A percentile compares a stretch with the other conserved stretches of the same genome.
Evolutionary conservation across 2,888 invertebrate species (phyloP).

Genomic region (Pristionchus exspectatus): DNA sequence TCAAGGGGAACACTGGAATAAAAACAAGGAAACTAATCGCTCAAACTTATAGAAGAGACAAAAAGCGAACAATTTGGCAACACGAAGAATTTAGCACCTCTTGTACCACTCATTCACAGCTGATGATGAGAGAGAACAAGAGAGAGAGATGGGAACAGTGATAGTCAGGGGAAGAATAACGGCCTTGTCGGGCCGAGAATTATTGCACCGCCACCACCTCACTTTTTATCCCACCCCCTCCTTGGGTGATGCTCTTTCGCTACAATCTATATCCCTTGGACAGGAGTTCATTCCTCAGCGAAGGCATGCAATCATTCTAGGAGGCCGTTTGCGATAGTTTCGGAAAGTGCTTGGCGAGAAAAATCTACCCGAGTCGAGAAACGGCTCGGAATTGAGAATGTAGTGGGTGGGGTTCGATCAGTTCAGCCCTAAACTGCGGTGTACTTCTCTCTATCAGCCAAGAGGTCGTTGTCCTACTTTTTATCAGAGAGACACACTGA

Average conservation of each 20-base stretch:
- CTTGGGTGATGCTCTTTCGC: background rate
- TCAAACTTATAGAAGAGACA: too few relatives aligned
- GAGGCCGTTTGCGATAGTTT: too few relatives aligned
- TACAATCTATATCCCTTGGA: background rate
- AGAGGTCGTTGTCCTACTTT: conserved; percentile 19
- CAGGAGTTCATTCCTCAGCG: too few relatives aligned
- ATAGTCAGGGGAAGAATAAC: background rate
- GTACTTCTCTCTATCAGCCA: background rate
- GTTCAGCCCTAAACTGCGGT: background rate
- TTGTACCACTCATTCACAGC: background rate
- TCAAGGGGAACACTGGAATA: too few relatives aligned
- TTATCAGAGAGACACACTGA: conserved; percentile 17
- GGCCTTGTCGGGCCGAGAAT: background rate
- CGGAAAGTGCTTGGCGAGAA: too few relatives aligned
- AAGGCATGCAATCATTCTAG: too few relatives aligned
- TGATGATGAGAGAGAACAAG: background rate
- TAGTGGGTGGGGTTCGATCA: background rate
- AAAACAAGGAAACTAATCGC: too few relatives aligned
- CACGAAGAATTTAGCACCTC: background rate
- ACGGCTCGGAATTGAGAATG: background rate
- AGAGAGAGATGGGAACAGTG: background rate
- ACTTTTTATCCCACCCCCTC: background rate
- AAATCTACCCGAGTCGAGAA: too few relatives aligned
- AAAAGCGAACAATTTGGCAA: background rate
- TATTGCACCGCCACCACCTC: background rate